Conservation (phyloP, 37 sponge, comb jelly and placozoan species). For the Amphimedon queenslandica region DNA sequence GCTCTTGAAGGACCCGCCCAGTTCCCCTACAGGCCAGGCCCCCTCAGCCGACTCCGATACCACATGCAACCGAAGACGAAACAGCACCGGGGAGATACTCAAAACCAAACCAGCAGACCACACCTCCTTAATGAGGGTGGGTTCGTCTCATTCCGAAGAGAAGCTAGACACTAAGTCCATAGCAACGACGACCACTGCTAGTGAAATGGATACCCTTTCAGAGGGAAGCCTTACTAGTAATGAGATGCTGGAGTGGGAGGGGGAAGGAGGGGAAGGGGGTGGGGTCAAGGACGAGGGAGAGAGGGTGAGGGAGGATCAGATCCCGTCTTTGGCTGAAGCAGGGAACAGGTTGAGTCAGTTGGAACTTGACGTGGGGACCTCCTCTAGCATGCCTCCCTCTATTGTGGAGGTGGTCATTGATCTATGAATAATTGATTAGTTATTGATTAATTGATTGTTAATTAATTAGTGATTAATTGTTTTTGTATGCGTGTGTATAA, state of each 20-base stretch:
- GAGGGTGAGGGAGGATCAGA: neutral
- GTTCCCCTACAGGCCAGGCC: no score
- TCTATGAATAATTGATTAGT: neutral
- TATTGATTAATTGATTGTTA: no score
- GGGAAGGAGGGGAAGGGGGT: neutral
- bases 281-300: neutral
- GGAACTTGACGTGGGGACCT: neutral
- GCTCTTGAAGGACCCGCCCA: no score
- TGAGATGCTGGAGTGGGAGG: neutral
- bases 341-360: conserved; percentile 4
- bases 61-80: no score
- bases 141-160: conserved; percentile 34
- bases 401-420: neutral
- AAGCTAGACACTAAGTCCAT: conserved; percentile 52
- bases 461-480: no score
- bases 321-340: neutral
- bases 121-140: no score
- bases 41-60: no score
- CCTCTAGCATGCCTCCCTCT: neutral
- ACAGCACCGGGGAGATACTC: no score
- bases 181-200: no score
- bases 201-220: no score
- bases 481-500: no score
- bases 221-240: neutral
- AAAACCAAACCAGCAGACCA: no score